Conservation (phyloP, 2,888 invertebrate species). For the Leptopilina syphax region DNA sequence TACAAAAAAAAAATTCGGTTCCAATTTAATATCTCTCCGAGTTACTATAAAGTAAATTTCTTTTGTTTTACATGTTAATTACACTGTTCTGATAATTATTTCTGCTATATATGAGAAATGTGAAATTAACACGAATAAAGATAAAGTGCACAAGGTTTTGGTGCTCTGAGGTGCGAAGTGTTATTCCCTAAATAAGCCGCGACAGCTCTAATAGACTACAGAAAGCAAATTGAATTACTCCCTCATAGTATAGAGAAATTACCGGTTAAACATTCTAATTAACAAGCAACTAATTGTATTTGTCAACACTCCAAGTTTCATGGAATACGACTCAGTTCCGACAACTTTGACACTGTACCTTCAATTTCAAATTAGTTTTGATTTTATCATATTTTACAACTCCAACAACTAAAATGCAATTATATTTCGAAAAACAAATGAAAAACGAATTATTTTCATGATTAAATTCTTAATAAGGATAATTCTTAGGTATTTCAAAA, state of each 20-base stretch:
- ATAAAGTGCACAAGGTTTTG: background rate
- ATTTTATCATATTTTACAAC: background rate
- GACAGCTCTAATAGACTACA: conserved; percentile 46
- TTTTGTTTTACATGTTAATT: conserved; percentile 7
- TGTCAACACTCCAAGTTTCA: conserved; percentile 22
- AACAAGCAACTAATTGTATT: conserved; percentile 51
- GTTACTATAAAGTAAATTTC: background rate
- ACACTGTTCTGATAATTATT: conserved; percentile 12
- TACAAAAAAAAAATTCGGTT: too few species aligned
- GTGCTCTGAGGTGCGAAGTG: conserved; percentile 25
- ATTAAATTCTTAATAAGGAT: too few species aligned
- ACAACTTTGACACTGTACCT: background rate
- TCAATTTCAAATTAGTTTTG: conserved; percentile 17
- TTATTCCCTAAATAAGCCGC: conserved; percentile 43
- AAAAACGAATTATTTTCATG: too few species aligned
- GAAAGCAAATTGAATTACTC: conserved; percentile 50
- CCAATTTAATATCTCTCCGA: background rate
- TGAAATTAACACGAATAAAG: conserved; percentile 26
- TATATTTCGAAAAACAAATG: too few species aligned
- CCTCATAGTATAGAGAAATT: conserved; percentile 45
- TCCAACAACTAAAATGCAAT: too few species aligned
- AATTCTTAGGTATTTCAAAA: too few species aligned
- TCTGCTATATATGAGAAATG: background rate
- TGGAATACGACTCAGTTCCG: conserved; percentile 6
- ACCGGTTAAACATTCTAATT: conserved; percentile 51